Base-by-base conservation (phyloP, 2,797 vertebrate species). In the Labeo calbasu region DNA sequence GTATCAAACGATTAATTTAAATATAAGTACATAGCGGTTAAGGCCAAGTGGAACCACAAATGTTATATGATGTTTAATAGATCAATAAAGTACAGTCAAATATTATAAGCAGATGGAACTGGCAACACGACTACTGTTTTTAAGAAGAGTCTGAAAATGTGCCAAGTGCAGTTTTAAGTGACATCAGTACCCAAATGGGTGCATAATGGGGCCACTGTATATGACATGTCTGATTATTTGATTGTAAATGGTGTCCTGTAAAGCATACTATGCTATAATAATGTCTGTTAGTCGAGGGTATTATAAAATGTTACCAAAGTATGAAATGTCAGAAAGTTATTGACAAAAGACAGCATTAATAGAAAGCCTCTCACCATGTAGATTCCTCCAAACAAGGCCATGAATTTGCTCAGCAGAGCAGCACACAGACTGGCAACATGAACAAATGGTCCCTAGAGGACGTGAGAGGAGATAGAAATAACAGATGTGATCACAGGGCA, bases 361-460 rank as follows among this genome's bases (percentile, higher is more conserved):
- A 66, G 12, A 68, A 83, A 71, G 68, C 73, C 2, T 79, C 92
- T 95, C 88, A 99, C 97, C 97, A 97, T 96, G 5, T 97, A 99
- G 91, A 97, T 97, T 86, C 97, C 97, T 21, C 98, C 98, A 1
- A 99, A 99, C 57, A 99, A 94, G 12, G 97, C 98, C 92, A 99
- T 97, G 89, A 98, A 96, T 93, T 97, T 99, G 94, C 98, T 97
- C 85, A 99, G 95, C 51, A 99, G 95, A 55, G 98, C 95, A 0
- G 98, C 98, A 0, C 98, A 99, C 92, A 99, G 94, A 90, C 98
- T 99, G 91, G 98, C 98, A 0, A 99, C 97, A 69, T 99, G 98
- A 84, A 99, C 98, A 1, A 98, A 99, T 1, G 97, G 98, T 79
- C 97, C 97, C 98, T 99, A 88, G 84, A 48, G 84, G 8, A 66